Conservation (phyloP, 2,888 invertebrate species). For the Ormyrus nitidulus region DNA sequence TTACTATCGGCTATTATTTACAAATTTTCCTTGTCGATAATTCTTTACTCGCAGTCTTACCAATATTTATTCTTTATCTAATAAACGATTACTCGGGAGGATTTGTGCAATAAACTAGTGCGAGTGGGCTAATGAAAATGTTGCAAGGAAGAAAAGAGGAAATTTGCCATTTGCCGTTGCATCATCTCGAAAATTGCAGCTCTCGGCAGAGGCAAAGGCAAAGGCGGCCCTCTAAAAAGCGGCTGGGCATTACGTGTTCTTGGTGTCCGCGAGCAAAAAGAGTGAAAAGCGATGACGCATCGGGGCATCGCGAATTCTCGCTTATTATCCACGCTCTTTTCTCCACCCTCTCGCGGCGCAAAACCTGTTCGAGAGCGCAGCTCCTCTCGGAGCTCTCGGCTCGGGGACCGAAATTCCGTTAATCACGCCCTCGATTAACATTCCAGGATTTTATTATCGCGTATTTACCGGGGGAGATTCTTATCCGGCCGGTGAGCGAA, state of each 20-base stretch:
- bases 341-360: conserved; percentile 32
- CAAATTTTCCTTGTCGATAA: too few species aligned
- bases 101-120: too few species aligned
- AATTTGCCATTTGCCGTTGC: background rate
- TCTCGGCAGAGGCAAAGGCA: background rate
- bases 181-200: conserved; percentile 2
- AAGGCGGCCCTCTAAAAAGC: background rate
- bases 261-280: background rate
- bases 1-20: too few species aligned
- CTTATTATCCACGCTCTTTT: conserved; percentile 27
- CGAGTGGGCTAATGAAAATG: too few species aligned
- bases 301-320: conserved; percentile 40
- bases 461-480: conserved; percentile 22
- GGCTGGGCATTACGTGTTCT: too few species aligned
- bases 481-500: conserved; percentile 8
- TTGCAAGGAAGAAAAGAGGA: background rate
- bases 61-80: too few species aligned
- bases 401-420: conserved; percentile 59
- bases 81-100: too few species aligned
- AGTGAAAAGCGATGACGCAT: conserved; percentile 37
- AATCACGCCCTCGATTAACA: conserved; percentile 60
- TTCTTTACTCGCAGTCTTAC: too few species aligned
- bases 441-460: conserved; percentile 50
- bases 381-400: background rate
- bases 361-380: conserved; percentile 44